Evolutionary conservation across 2,888 invertebrate species (phyloP).

Genomic region (Lasioglossum zephyrum): DNA sequence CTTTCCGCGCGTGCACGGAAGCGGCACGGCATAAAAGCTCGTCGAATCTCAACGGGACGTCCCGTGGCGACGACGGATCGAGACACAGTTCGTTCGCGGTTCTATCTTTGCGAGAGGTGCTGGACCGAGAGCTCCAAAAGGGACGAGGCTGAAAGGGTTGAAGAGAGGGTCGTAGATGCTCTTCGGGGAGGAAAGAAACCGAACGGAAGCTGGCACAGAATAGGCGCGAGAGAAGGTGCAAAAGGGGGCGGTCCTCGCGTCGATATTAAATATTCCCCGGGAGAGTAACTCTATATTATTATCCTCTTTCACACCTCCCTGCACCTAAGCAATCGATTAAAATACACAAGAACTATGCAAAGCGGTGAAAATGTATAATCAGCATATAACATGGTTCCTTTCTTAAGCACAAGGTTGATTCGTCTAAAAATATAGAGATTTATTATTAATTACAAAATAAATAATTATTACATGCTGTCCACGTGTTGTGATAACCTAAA

Average conservation of each 20-base stretch:
- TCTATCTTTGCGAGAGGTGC: constrained; percentile 57
- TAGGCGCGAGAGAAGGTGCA: constrained; percentile 53
- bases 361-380: no score
- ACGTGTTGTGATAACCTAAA: no score
- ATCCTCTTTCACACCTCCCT: constrained; percentile 84
- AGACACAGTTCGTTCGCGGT: constrained; percentile 21
- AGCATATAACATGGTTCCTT: no score
- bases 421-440: no score
- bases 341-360: no score
- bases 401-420: no score
- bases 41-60: constrained; percentile 51
- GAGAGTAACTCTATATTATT: constrained; percentile 83
- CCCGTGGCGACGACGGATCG: constrained; percentile 66
- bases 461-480: no score
- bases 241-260: constrained; percentile 46
- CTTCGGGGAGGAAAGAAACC: neutral
- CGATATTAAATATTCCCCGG: constrained; percentile 77
- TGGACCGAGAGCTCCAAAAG: constrained; percentile 66
- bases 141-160: neutral
- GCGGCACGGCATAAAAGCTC: constrained; percentile 36
- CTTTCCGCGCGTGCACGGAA: constrained; percentile 77
- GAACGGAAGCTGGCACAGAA: constrained; percentile 37
- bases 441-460: no score
- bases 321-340: no score
- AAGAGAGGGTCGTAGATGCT: no score